Evolutionary conservation across 2,797 vertebrate genomes (phyloP).

Genomic region (Melanotaenia boesemani): DNA sequence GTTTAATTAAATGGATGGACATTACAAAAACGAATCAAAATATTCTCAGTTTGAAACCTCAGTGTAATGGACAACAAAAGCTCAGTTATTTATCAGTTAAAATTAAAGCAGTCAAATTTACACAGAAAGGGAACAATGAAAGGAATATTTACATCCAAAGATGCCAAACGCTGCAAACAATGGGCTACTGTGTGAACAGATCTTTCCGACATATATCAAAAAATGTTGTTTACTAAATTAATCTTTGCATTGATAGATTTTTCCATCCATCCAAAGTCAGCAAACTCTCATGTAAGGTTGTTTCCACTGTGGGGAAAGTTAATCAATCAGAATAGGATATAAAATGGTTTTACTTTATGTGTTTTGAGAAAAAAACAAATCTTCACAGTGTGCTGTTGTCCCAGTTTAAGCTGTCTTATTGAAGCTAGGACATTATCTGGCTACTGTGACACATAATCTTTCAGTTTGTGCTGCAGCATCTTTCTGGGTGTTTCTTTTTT

Average conservation of each 20-base stretch:
- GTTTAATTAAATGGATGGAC: constrained; percentile 49
- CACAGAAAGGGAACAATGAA: not conserved
- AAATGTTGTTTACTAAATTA: not conserved
- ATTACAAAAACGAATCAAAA: constrained; percentile 51
- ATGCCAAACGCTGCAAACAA: not conserved
- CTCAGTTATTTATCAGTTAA: constrained; percentile 34
- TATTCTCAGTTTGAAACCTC: constrained; percentile 32
- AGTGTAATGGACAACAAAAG: not conserved
- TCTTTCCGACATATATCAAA: not conserved
- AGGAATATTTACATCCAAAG: not conserved
- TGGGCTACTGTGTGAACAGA: not conserved
- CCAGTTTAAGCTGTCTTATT: constrained; percentile 24
- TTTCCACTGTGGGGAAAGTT: not conserved
- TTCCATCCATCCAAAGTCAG: not conserved
- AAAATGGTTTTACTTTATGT: constrained; percentile 5
- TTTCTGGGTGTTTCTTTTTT: constrained; percentile 12
- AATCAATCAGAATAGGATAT: constrained; percentile 8
- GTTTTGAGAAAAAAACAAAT: constrained; percentile 16
- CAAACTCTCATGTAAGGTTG: not conserved
- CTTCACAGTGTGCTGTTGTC: constrained; percentile 18
- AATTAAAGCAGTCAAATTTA: constrained; percentile 3
- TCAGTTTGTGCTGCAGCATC: constrained; percentile 10
- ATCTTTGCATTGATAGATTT: not conserved
- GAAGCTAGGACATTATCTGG: constrained; percentile 10
- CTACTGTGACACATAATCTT: not conserved